Base-by-base conservation (phyloP, 2,888 invertebrate species). In the Stramonita haemastoma region DNA sequence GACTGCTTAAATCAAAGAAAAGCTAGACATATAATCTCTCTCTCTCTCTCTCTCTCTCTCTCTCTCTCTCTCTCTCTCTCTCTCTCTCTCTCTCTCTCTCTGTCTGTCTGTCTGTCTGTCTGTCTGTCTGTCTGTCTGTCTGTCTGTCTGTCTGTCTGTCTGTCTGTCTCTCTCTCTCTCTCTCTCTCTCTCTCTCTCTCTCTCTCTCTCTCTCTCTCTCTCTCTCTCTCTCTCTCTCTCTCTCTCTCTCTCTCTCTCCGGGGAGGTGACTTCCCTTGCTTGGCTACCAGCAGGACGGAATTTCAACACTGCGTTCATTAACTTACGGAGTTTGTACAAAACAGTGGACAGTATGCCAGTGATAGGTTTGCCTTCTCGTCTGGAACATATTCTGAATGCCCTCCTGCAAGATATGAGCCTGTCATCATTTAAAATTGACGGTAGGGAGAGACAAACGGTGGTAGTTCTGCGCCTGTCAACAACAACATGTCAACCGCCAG, bases 21-120 rank as follows among this genome's bases (percentile, higher is more conserved):
- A 26, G 66, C 4, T 26, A 66, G 26, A 22, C 26, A 66, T 2
- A 66, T 13, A 66, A 22, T 60, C 60, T 60, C 60, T 60, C 66
- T 66, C 66, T 66, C 66, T 66, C 66, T 81, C 29, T 56, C 79
- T 88, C 83, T 46, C n/a, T 26, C 79, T 83, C 83, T 5, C 1
- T 66, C 13, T 66, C 66, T 13, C 66, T 66, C 66, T 66, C 66
- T 66, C 66, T 66, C 66, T 66, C 66, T 66, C 66, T 66, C 66
- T 66, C 66, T 66, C 66, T 66, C 13, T 66, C 66, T 13, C 66
- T 66, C 13, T 66, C 66, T 66, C 66, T 66, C 66, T 66, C 66
- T 66, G 6, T 66, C 66, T 66, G 6, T 66, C 66, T 66, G 6
- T 66, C 66, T 66, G 6, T 66, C 66, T 6, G 1, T 66, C 66